Evolutionary conservation across 64 coral and sea anemone species (phyloP), one percentile per base, ranked within the genome.

Genomic region (Orbicella faveolata): DNA sequence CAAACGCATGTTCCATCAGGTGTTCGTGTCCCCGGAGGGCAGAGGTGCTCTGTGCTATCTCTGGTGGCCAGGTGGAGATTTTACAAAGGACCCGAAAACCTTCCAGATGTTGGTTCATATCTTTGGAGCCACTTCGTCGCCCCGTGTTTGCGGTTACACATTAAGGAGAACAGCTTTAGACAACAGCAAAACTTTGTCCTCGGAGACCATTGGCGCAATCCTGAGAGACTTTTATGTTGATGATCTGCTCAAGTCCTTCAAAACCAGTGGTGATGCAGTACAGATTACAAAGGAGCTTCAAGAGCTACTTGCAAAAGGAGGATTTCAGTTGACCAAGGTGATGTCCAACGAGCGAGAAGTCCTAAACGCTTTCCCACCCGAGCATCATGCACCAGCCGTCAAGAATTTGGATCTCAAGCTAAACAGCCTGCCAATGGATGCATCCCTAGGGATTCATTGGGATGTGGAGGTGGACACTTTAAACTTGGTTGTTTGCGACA

Each of bases 61-160:
- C 33, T 92, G 83, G 90, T 92, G 75, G 74, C 90, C 90, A 35
- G 72, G 78, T 55, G 90, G 75, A 52, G 83, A 92, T 87, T 61
- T 87, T 57, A 68, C 73, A 62, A 65, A 80, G 34, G 75, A 86
- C 35, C 81, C 48, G 14, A 78, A 92, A 70, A 83, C 81, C 55
- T 75, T 77, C 36, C 90, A 92, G 33, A 92, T 92, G 81, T 83
- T 84, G 16, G 90, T 92, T 23, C 90, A 87, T n/a, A 92, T 92
- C 36, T 94, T 89, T 67, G 70, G 87, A 41, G 88, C 82, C 11
- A 94, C 68, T 35, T 94, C 88, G 23, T 86, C 80, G 23, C 88
- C 80, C 34, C 90, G 93, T 26, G 41, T 94, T 83, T 88, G 80
- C 21, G 75, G 88, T 34, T 94, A 73, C 61, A 81, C 88, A 23